Percentiles rank a stretch among this genome's conserved stretches.
Evolutionary conservation across 1,140 invertebrate genomes (phyloP).

Genomic region (Hycleus phaleratus): DNA sequence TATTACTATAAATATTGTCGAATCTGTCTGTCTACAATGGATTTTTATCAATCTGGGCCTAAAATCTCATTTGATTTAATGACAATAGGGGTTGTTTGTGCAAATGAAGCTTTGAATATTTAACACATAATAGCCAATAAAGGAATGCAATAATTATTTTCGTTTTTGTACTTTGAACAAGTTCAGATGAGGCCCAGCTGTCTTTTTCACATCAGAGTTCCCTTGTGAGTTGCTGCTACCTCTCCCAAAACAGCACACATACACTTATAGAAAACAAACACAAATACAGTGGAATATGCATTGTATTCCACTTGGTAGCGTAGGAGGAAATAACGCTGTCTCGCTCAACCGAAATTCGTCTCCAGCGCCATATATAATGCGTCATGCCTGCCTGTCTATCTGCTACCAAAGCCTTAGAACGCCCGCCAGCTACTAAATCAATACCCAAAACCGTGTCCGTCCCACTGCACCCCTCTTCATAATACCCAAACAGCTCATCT

Average conservation of each 20-base stretch:
- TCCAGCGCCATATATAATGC: constrained; percentile 41
- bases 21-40: too few species aligned
- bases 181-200: constrained; percentile 17
- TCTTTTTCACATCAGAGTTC: constrained; percentile 22
- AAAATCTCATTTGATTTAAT: too few species aligned
- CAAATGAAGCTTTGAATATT: too few species aligned
- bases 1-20: too few species aligned
- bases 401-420: constrained; percentile 38
- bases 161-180: constrained; percentile 7
- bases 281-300: neutral
- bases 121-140: too few species aligned
- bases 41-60: too few species aligned
- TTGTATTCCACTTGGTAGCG: constrained; percentile 8
- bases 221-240: constrained; percentile 1
- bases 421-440: constrained; percentile 41
- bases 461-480: constrained; percentile 20
- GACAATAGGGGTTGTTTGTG: too few species aligned
- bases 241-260: constrained; percentile 1
- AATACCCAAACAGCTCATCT: constrained; percentile 31
- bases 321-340: constrained; percentile 16
- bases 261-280: neutral
- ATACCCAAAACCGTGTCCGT: constrained; percentile 32
- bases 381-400: constrained; percentile 41
- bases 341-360: constrained; percentile 35
- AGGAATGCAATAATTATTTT: constrained; percentile 11